Conservation (phyloP, 2,113 vertebrate species). For the Carettochelys insculpta region DNA sequence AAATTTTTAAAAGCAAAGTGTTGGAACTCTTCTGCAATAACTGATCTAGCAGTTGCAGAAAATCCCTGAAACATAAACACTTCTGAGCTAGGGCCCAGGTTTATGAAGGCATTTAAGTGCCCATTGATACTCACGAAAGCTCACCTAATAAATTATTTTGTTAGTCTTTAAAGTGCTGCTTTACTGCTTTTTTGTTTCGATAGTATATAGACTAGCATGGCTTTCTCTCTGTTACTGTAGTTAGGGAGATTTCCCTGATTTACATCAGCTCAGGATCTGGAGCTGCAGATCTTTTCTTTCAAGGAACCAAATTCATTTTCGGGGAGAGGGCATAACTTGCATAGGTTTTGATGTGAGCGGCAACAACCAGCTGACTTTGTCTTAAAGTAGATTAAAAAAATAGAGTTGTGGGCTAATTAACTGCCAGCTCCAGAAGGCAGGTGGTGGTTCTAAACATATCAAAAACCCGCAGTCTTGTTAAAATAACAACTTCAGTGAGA, state of each 20-base stretch:
- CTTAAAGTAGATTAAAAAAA: not conserved
- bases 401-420: not conserved
- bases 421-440: not conserved
- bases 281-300: not conserved
- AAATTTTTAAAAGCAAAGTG: not conserved
- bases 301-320: not conserved
- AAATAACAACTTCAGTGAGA: not conserved
- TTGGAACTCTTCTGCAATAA: not conserved
- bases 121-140: not conserved
- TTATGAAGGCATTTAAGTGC: not conserved
- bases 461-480: not conserved
- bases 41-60: not conserved
- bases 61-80: not conserved
- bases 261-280: not conserved
- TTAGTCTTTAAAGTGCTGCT: too few relatives aligned
- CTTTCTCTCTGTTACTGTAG: not conserved
- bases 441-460: rapidly evolving
- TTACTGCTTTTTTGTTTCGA: too few relatives aligned
- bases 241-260: rapidly evolving
- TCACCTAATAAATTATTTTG: too few relatives aligned
- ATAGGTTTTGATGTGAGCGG: not conserved
- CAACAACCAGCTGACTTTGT: not conserved
- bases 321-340: not conserved
- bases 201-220: too few relatives aligned
- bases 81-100: not conserved